Conservation (phyloP, 1,140 invertebrate species). For the Brachionus asplanchnoidis region DNA sequence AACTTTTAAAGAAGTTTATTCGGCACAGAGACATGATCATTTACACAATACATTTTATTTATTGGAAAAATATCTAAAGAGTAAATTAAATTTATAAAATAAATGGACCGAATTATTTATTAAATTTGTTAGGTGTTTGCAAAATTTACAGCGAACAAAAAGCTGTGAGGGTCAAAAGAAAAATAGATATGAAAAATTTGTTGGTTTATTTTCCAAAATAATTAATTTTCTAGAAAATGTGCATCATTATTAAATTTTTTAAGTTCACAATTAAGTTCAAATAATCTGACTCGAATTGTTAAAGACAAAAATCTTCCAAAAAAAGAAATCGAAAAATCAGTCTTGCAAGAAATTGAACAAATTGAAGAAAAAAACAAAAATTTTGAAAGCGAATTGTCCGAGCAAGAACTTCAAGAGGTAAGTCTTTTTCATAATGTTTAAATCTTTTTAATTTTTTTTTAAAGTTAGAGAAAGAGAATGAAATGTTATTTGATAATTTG, state of each 20-base stretch:
- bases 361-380: background rate
- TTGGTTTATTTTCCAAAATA: background rate
- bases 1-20: background rate
- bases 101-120: background rate
- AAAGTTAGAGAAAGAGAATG: slow-evolving; percentile 31
- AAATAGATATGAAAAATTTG: slow-evolving; percentile 31
- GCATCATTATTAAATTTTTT: background rate
- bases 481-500: slow-evolving; percentile 32
- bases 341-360: background rate
- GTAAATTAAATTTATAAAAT: background rate
- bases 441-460: background rate
- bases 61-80: slow-evolving; percentile 38
- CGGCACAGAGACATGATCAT: slow-evolving; percentile 5
- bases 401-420: background rate
- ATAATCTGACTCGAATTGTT: background rate
- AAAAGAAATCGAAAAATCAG: background rate
- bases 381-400: background rate
- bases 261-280: slow-evolving; percentile 9
- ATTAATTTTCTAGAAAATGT: background rate
- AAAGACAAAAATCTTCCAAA: background rate
- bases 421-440: background rate
- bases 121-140: slow-evolving; percentile 2
- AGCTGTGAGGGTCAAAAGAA: background rate
- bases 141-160: slow-evolving; percentile 29
- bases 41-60: slow-evolving; percentile 7